A percentile compares a stretch with the other conserved stretches of the same genome.
Evolutionary conservation across 2,113 vertebrate genomes (phyloP).

Genomic region (Thoracochromis brauschi): DNA sequence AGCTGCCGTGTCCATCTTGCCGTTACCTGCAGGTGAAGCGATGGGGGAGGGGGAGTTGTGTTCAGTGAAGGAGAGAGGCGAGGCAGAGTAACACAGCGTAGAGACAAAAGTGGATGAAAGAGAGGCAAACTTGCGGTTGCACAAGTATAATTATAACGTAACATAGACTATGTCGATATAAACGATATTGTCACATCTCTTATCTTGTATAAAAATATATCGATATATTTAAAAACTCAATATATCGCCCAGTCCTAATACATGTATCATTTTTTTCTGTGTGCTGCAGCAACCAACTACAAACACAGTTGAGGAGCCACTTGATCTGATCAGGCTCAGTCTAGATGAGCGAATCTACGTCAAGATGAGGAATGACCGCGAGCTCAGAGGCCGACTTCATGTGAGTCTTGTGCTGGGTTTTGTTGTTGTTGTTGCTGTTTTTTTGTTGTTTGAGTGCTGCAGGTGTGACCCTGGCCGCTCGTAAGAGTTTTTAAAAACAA

Average conservation of each 20-base stretch:
- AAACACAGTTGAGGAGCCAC: slow-evolving; percentile 93
- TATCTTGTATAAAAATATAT: not conserved
- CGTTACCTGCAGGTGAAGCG: not conserved
- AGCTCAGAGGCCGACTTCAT: slow-evolving; percentile 89
- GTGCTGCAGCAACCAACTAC: slow-evolving; percentile 81
- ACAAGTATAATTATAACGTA: not conserved
- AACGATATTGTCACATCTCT: not conserved
- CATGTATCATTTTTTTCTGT: not conserved
- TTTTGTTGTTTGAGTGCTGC: not conserved
- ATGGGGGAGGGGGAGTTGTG: not conserved
- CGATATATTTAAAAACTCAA: not conserved
- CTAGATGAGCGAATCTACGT: slow-evolving; percentile 96
- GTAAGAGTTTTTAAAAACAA: not conserved
- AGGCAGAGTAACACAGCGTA: not conserved
- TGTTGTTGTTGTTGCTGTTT: not conserved
- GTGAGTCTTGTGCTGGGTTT: slow-evolving; percentile 64
- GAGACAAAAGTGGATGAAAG: not conserved
- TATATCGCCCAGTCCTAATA: not conserved
- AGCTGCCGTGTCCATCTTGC: not conserved
- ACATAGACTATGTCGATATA: not conserved
- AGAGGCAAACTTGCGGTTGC: not conserved
- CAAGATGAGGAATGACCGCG: slow-evolving; percentile 97
- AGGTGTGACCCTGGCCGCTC: not conserved
- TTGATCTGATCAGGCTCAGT: slow-evolving; percentile 95
- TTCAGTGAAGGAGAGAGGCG: not conserved